Evolutionary conservation across 2,113 vertebrate species (phyloP), one percentile per base, ranked within the genome.

Genomic region (Todiramphus saurophagus): DNA sequence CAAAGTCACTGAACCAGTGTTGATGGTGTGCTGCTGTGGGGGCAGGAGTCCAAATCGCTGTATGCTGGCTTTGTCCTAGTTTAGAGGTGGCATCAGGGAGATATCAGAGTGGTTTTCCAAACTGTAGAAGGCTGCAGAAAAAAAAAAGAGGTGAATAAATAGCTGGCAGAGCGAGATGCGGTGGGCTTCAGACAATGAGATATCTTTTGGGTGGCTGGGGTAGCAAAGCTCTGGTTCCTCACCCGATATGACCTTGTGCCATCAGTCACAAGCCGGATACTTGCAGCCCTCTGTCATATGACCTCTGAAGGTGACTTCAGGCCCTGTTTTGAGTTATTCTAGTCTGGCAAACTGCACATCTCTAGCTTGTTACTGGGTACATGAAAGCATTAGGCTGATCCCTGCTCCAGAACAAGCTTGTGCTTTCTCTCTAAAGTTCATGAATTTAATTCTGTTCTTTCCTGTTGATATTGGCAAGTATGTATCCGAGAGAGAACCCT

Each of bases 401-500:
- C 11, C 33, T 58, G 67, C 27, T 91, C 48, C 58, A 62, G 87
- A 95, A 53, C 4, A 67, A 89, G 44, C 46, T 70, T 82, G 37
- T 80, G 81, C 44, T 94, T 94, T 94, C 74, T 79, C 33, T 93
- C 62, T 87, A 59, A 92, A 95, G 74, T 89, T 85, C 80, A 85
- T 89, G 21, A 87, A 89, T 92, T 95, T 88, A 81, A 58, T 96
- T 95, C 50, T 79, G 44, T 74, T 85, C 94, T 91, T 97, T 97
- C 96, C 93, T 95, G 96, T 96, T 97, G 94, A 96, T 89, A 84
- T 93, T 97, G 96, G 95, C 95, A 89, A 87, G 81, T 66, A 58
- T 93, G 46, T 95, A 41, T 69, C 91, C 87, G 95, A 93, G 66
- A 94, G 95, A 92, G 87, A 67, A 93, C 94, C 89, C 96, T 80